These are phyloP conservation scores for Choreutis nemorana DNA, from an alignment of 2,888 invertebrate species.

Conservation along the genomic window DNA sequence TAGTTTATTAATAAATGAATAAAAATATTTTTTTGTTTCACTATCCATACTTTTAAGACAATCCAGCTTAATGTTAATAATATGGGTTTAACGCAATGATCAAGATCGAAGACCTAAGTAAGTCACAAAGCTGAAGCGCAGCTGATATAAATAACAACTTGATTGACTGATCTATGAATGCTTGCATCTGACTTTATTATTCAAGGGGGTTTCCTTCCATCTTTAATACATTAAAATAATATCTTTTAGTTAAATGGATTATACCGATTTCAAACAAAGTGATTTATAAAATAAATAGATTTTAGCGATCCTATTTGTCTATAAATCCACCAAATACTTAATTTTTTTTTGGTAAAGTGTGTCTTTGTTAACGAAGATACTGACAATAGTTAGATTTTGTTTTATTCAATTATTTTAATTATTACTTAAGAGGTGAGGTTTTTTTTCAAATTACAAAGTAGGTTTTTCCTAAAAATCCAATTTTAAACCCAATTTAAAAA, in stretches of 20 bases:
- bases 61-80: constrained; percentile 1
- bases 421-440: no score
- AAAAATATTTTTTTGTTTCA: constrained; percentile 46
- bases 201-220: constrained; percentile 9
- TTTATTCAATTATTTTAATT: no score
- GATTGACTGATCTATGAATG: constrained; percentile 14
- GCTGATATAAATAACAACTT: constrained; percentile 2
- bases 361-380: no score
- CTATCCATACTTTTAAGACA: constrained; percentile 11
- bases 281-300: no score
- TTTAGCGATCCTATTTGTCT: not conserved
- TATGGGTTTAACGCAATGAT: constrained; percentile 12
- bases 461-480: no score
- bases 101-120: constrained; percentile 2
- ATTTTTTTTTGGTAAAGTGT: constrained; percentile 9
- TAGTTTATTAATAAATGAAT: constrained; percentile 68
- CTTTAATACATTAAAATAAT: constrained; percentile 19
- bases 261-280: no score
- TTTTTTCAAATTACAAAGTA: no score
- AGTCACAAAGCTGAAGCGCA: constrained; percentile 1
- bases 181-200: constrained; percentile 15
- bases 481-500: no score
- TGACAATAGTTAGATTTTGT: no score
- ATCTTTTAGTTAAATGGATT: constrained; percentile 6
- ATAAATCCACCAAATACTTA: not conserved